A percentile compares a stretch with the other conserved stretches of the same genome.
Evolutionary conservation across 92 coral and sea anemone species (phyloP).

Genomic region (Blastomussa wellsi): DNA sequence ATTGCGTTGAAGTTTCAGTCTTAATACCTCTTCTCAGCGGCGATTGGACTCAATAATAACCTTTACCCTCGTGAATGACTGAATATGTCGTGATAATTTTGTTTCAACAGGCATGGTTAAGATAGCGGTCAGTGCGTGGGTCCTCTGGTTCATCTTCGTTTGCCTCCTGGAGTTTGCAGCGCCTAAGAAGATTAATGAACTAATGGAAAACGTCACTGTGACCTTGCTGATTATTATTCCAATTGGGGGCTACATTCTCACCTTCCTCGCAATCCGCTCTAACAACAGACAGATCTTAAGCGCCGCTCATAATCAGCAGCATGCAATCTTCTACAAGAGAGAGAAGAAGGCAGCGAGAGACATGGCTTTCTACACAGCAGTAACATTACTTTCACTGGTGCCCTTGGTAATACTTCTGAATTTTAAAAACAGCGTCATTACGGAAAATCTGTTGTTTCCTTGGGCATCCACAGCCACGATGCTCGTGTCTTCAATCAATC

Average conservation of each 20-base stretch:
- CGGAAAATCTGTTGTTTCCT: slow-evolving; percentile 13
- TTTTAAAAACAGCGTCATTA: neutral
- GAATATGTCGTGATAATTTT: no score
- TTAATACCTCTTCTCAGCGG: no score
- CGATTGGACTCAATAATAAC: no score
- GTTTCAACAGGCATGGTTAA: slow-evolving; percentile 10
- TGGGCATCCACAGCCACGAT: slow-evolving; percentile 4
- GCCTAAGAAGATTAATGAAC: neutral
- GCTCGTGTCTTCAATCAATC: slow-evolving; percentile 27
- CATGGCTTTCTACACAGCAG: neutral
- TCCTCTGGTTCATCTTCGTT: slow-evolving; percentile 3
- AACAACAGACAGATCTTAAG: neutral
- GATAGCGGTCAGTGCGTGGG: neutral
- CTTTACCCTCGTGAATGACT: no score
- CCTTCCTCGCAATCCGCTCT: slow-evolving; percentile 23
- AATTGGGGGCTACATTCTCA: neutral
- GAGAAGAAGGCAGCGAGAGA: slow-evolving; percentile 8
- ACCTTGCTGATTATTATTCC: neutral
- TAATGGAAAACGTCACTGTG: slow-evolving; percentile 13
- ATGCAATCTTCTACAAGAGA: slow-evolving; percentile 6
- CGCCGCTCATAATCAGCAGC: slow-evolving; percentile 1
- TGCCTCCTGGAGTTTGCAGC: neutral
- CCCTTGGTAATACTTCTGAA: slow-evolving; percentile 15
- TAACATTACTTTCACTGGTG: slow-evolving; percentile 1
- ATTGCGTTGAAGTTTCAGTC: no score